These are phyloP conservation scores for Aphelocoma californica DNA, from an alignment of 2,797 vertebrate species.

Conservation along the genomic window DNA sequence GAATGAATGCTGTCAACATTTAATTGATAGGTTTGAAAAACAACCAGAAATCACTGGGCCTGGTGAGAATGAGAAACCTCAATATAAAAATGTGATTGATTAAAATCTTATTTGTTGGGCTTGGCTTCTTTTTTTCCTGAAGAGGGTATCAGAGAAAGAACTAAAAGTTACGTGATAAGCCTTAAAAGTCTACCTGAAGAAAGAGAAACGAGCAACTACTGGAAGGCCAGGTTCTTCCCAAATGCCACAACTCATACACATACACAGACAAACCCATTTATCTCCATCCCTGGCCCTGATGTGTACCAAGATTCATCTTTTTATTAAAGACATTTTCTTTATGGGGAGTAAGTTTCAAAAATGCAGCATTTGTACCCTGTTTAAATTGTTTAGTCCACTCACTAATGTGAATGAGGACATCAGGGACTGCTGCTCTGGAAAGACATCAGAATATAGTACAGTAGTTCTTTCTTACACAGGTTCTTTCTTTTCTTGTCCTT, in stretches of 20 bases:
- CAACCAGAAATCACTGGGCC: background rate
- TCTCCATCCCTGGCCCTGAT: background rate
- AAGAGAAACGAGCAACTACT: background rate
- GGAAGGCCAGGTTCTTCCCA: background rate
- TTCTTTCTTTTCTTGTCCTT: background rate
- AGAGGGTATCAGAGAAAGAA: background rate
- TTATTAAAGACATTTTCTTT: background rate
- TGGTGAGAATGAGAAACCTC: background rate
- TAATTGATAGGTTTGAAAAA: background rate
- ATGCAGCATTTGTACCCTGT: background rate
- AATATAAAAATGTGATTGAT: background rate
- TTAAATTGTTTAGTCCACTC: background rate
- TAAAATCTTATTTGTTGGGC: background rate
- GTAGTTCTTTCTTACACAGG: background rate
- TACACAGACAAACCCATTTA: background rate
- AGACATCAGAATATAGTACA: background rate
- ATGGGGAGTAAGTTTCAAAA: background rate
- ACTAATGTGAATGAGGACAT: background rate
- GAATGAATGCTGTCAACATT: background rate
- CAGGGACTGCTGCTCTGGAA: background rate
- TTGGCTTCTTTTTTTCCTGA: background rate
- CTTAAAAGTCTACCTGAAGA: background rate
- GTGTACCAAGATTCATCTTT: background rate
- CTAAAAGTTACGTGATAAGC: background rate
- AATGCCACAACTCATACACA: rapidly evolving